Evolutionary conservation across 1,140 invertebrate genomes (phyloP), one percentile per base, ranked within the genome.

Genomic region (Lanistes nyassanus): DNA sequence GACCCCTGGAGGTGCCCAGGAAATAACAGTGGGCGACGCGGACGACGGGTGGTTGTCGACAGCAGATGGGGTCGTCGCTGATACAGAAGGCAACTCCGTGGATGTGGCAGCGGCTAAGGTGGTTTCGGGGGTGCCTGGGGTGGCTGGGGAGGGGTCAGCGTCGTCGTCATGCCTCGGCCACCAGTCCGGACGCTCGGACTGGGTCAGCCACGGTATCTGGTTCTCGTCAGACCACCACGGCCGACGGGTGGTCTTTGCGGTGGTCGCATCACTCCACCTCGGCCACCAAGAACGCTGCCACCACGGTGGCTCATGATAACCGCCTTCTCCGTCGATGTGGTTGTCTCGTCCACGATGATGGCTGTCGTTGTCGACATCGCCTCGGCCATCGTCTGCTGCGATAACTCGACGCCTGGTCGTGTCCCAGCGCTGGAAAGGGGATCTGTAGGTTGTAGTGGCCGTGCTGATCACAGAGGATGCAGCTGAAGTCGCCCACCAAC

Each of bases 1-100:
- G 31, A 34, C 62, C 1, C 34, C 31, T 26, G n/a, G 3, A 5
- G 62, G 62, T 6, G 62, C 19, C 62, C 62, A 64, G 2, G 62
- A 29, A 36, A 64, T 64, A 7, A 64, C 36, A 2, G 62, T 64
- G n/a, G 62, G 62, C 29, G 62, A 64, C 23, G 36, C 62, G 56
- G 56, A 3, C 23, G 31, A 7, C 23, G n/a, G n/a, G 29, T 47
- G 42, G 42, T 47, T 16, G 42, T 47, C 42, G 42, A 47, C 42
- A 16, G 9, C 19, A 16, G 42, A 47, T 9, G 42, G 19, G 9
- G n/a, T 64, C 62, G 34, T 29, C 19, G 62, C 19, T 34, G 62
- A 31, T 5, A 5, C n/a, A 6, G 7, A 0, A 0, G 21, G 7
- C 3, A 29, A 19, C 2, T 26, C 19, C 23, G 29, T 34, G n/a